These are phyloP conservation scores for Pterostichus niger DNA, from an alignment of 2,888 invertebrate genomes.

Conservation along the genomic window DNA sequence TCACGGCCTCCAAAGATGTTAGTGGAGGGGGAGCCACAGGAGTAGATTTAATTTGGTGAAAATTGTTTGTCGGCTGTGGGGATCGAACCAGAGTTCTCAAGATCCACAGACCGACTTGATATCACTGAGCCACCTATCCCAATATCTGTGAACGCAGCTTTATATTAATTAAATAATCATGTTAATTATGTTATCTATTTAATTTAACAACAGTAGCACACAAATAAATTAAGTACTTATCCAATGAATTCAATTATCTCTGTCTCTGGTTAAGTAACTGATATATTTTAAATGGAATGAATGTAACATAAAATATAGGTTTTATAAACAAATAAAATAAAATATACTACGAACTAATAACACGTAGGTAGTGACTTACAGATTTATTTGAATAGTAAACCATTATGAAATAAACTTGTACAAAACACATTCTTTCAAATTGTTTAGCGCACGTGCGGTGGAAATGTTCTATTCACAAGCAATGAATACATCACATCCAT, in stretches of 20 bases:
- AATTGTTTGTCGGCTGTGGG: too few relatives aligned
- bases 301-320: not conserved
- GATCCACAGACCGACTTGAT: too few relatives aligned
- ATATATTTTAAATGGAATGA: constrained; percentile 6
- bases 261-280: not conserved
- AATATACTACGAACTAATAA: not conserved
- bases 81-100: too few relatives aligned
- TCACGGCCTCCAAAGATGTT: too few relatives aligned
- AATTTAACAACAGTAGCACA: not conserved
- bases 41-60: too few relatives aligned
- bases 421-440: constrained; percentile 9
- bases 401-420: constrained; percentile 44
- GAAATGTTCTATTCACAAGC: constrained; percentile 15
- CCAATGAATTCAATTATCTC: not conserved
- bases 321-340: constrained; percentile 17
- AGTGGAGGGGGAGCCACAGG: too few relatives aligned
- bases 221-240: not conserved
- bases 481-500: constrained; percentile 38
- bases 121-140: too few relatives aligned
- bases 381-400: constrained; percentile 18
- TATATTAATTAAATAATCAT: not conserved
- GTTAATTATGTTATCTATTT: not conserved
- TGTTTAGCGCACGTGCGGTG: constrained; percentile 24
- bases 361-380: constrained; percentile 35
- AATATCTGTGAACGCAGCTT: too few relatives aligned